Evolutionary conservation across 2,797 vertebrate species (phyloP).

Genomic region (Mormyrus hasselquistii): DNA sequence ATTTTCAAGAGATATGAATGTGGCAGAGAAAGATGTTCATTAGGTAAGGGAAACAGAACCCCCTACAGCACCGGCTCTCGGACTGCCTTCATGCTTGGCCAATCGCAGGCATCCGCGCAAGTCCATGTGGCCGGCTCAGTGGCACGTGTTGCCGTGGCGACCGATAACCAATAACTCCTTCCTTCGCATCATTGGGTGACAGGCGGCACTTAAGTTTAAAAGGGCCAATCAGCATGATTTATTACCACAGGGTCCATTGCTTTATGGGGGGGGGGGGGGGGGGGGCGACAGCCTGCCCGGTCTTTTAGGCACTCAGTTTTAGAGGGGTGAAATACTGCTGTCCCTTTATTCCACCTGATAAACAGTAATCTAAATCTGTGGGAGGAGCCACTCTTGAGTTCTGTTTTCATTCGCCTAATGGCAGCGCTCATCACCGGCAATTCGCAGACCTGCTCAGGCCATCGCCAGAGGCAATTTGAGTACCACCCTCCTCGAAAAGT

Average conservation of each 20-base stretch:
- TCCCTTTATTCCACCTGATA: background rate
- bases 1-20: background rate
- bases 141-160: background rate
- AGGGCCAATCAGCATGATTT: background rate
- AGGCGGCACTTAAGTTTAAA: constrained; percentile 1
- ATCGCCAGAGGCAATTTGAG: background rate
- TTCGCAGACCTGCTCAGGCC: background rate
- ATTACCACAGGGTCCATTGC: background rate
- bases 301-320: background rate
- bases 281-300: background rate
- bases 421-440: background rate
- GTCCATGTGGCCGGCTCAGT: background rate
- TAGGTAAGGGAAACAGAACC: background rate
- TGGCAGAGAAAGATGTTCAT: background rate
- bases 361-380: background rate
- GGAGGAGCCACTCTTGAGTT: background rate
- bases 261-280: background rate
- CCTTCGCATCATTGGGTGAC: background rate
- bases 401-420: background rate
- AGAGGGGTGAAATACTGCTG: background rate
- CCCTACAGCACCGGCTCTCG: background rate
- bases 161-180: background rate
- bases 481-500: background rate
- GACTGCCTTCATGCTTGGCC: background rate
- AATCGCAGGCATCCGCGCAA: background rate